These are phyloP conservation scores for Ochlodes sylvanus DNA, from an alignment of 2,888 invertebrate genomes.

Conservation along the genomic window DNA sequence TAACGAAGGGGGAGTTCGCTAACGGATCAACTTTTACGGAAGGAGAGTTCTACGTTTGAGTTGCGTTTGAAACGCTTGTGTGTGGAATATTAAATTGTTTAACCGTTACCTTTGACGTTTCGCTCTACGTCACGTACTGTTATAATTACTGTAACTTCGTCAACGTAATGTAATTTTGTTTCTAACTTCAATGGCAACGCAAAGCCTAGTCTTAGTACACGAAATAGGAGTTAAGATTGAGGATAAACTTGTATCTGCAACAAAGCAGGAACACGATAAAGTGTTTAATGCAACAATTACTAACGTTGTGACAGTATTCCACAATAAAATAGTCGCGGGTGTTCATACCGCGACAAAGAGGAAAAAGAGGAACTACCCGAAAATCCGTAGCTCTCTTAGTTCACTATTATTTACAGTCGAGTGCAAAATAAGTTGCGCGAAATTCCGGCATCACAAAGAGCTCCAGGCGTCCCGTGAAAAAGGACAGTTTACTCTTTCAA, in stretches of 20 bases:
- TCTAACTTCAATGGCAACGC: slow-evolving; percentile 51
- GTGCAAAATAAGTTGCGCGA: slow-evolving; percentile 75
- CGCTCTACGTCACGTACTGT: slow-evolving; percentile 66
- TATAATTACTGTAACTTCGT: slow-evolving; percentile 76
- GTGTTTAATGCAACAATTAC: slow-evolving; percentile 54
- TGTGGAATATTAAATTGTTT: slow-evolving; percentile 84
- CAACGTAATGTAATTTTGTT: slow-evolving; percentile 67
- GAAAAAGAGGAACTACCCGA: slow-evolving; percentile 61
- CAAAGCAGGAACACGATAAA: slow-evolving; percentile 58
- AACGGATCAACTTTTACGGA: slow-evolving; percentile 80
- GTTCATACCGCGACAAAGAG: slow-evolving; percentile 60
- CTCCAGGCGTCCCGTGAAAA: slow-evolving; percentile 76
- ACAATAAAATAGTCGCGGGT: slow-evolving; percentile 58
- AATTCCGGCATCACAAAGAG: slow-evolving; percentile 73
- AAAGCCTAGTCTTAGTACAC: slow-evolving; percentile 49
- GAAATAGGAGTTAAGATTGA: slow-evolving; percentile 52
- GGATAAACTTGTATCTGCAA: slow-evolving; percentile 39
- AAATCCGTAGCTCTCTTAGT: slow-evolving; percentile 68
- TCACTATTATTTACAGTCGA: slow-evolving; percentile 74
- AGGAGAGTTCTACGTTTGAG: slow-evolving; percentile 77
- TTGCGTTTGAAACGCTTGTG: slow-evolving; percentile 81
- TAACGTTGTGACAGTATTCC: slow-evolving; percentile 50
- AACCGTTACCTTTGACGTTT: slow-evolving; percentile 79
- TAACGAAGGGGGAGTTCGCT: slow-evolving; percentile 82
- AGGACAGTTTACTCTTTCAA: slow-evolving; percentile 83